Percentiles rank a stretch among this genome's conserved stretches.
These are phyloP conservation scores for Helobdella robusta DNA, from an alignment of 2,888 invertebrate species.

Conservation along the genomic window DNA sequence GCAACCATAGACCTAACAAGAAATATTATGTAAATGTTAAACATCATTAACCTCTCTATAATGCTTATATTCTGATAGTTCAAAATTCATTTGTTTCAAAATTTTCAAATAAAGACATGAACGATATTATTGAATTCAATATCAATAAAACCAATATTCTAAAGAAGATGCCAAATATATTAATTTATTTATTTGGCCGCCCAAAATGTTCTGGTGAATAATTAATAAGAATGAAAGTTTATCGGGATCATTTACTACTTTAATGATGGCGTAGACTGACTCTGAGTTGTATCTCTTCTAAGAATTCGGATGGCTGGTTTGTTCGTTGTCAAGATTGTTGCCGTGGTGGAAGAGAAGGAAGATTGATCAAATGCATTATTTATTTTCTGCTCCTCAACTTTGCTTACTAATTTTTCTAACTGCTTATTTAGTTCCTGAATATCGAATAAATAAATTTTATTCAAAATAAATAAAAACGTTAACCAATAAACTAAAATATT, in stretches of 20 bases:
- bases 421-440: slow-evolving; percentile 9
- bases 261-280: background rate
- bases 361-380: background rate
- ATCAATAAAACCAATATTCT: too few species aligned
- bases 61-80: too few species aligned
- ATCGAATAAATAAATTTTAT: background rate
- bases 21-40: background rate
- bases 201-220: too few species aligned
- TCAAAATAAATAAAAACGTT: background rate
- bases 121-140: too few species aligned
- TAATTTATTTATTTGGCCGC: too few species aligned
- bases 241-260: background rate
- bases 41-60: too few species aligned
- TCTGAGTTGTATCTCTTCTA: slow-evolving; percentile 4
- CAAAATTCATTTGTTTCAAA: too few species aligned
- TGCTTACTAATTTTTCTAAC: background rate
- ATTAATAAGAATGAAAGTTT: too few species aligned
- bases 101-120: too few species aligned
- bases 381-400: background rate
- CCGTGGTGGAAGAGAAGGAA: background rate
- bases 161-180: too few species aligned
- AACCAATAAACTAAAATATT: background rate
- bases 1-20: background rate
- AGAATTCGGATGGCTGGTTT: slow-evolving; percentile 12
- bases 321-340: too few species aligned